Percentiles rank a stretch among this genome's conserved stretches.
Conservation (phyloP, 1,140 invertebrate species). For the Sinella curviseta region DNA sequence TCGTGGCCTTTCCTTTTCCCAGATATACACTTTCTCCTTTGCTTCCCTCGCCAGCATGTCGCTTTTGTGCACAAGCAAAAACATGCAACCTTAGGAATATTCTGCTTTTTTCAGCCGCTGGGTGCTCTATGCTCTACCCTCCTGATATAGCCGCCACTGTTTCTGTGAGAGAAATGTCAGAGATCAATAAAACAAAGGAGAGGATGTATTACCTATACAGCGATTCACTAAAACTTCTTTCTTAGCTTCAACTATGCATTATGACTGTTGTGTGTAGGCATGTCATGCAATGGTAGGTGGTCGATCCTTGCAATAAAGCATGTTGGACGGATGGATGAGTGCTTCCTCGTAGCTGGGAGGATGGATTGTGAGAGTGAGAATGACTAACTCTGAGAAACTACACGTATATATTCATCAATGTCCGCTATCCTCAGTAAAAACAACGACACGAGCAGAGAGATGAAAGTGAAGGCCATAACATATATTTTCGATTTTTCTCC, state of each 20-base stretch:
- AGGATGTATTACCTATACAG: too few relatives aligned
- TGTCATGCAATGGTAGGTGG: too few relatives aligned
- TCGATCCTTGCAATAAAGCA: background rate
- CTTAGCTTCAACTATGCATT: background rate
- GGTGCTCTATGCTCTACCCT: too few relatives aligned
- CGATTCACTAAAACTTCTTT: too few relatives aligned
- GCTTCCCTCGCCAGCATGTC: background rate
- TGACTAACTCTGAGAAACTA: too few relatives aligned
- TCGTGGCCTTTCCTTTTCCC: background rate
- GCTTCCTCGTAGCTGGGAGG: background rate
- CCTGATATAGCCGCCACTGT: too few relatives aligned
- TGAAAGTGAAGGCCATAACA: too few relatives aligned
- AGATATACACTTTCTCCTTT: background rate
- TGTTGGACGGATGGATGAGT: background rate
- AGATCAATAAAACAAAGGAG: constrained; percentile 11
- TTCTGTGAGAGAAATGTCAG: background rate
- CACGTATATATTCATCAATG: background rate
- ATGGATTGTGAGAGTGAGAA: background rate
- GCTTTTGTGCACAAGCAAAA: background rate
- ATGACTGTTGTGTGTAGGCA: background rate
- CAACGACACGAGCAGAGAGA: too few relatives aligned
- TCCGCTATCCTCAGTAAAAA: too few relatives aligned
- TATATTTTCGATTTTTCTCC: too few relatives aligned
- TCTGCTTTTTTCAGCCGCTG: background rate
- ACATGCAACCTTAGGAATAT: background rate